Evolutionary conservation across 2,888 invertebrate genomes (phyloP), one percentile per base, ranked within the genome.

Genomic region (Agrochola lota): DNA sequence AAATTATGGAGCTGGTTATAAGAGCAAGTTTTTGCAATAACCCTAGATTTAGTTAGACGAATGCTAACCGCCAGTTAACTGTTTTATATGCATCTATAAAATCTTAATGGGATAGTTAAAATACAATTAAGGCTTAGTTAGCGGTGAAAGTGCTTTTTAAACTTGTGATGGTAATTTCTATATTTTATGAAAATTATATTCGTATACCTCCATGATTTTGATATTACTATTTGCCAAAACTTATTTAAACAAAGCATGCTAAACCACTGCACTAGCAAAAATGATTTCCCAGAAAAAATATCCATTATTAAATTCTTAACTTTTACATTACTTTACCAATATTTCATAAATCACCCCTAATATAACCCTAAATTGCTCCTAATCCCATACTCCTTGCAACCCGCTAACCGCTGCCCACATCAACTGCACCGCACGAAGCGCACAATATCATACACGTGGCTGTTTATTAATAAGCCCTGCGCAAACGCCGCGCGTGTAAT

Each of bases 391-490:
- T 15, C 40, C n/a, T 12, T 12, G 9, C 40, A 35, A 15, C 71
- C 74, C 88, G 89, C 91, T 89, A 70, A 55, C 80, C 80, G 78
- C 80, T 84, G 12, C 62, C 60, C 81, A 90, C 85, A 70, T 74
- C 81, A 77, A 17, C n/a, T 87, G 55, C 85, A 81, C 77, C 85
- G 73, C 84, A 85, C 85, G 83, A 86, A 90, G 88, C 89, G 90
- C 92, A 90, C 90, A 88, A 92, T 91, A 92, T 90, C 91, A 91
- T 92, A 93, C 96, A 96, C 95, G 96, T 95, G 96, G 93, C 90
- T 89, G 94, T 93, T 93, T 96, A 96, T 95, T 95, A 94, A 95
- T 95, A 96, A 92, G 90, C 92, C 85, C 91, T 90, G 93, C 94
- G 94, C 95, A 93, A 90, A 91, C 93, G 92, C 79, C 90, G 92